These are phyloP conservation scores for Urosaurus nigricauda DNA, from an alignment of 2,797 vertebrate species.

Conservation along the genomic window DNA sequence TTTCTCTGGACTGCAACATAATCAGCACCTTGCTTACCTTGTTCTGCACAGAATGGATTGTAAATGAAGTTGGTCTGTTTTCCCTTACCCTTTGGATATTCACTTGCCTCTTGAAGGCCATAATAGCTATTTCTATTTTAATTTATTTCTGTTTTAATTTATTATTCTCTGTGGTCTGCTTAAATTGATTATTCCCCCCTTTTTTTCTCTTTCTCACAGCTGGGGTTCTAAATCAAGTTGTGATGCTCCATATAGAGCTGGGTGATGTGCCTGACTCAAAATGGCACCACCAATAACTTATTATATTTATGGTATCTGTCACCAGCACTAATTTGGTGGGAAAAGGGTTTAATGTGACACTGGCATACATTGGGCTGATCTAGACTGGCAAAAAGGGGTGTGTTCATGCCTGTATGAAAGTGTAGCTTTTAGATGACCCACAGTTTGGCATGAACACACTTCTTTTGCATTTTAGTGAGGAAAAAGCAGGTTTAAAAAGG, in stretches of 20 bases:
- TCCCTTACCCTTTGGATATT: not conserved
- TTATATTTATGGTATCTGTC: not conserved
- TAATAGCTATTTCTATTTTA: not conserved
- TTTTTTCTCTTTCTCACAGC: not conserved
- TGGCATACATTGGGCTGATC: too few relatives aligned
- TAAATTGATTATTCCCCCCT: not conserved
- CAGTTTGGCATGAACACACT: too few relatives aligned
- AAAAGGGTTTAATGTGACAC: too few relatives aligned
- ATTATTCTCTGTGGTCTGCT: not conserved
- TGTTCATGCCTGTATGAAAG: too few relatives aligned
- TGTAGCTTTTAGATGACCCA: too few relatives aligned
- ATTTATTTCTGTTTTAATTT: not conserved
- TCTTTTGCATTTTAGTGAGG: too few relatives aligned
- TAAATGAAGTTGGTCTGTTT: not conserved
- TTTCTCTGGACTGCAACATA: not conserved
- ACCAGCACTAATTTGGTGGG: not conserved
- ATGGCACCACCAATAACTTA: not conserved
- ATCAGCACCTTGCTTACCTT: not conserved
- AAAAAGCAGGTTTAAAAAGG: too few relatives aligned
- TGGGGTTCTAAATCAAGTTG: not conserved
- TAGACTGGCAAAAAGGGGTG: too few relatives aligned
- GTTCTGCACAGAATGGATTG: not conserved
- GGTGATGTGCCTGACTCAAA: not conserved
- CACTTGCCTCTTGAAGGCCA: not conserved
- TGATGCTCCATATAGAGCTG: not conserved